Percentiles rank a stretch among this genome's conserved stretches.
Conservation (phyloP, 2,888 invertebrate species). For the Nasonia oneida region DNA sequence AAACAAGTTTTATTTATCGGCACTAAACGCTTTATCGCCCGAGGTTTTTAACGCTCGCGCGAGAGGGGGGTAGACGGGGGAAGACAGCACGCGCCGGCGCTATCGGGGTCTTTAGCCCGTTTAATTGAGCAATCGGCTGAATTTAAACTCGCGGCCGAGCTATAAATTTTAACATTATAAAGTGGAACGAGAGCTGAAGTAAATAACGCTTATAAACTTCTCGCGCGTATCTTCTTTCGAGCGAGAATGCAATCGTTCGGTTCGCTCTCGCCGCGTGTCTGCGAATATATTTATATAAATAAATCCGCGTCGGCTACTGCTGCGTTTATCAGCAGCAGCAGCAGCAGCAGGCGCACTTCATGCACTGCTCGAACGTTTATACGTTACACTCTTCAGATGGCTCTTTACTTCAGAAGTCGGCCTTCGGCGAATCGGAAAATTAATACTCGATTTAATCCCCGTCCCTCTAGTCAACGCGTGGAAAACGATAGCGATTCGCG, state of each 20-base stretch:
- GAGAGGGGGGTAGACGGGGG: background rate
- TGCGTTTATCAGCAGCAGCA: background rate
- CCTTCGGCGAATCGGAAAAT: background rate
- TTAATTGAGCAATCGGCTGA: constrained; percentile 14
- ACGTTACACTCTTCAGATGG: too few relatives aligned
- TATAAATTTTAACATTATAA: constrained; percentile 26
- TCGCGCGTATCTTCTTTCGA: constrained; percentile 19
- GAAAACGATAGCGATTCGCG: constrained; percentile 10
- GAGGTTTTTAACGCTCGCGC: background rate
- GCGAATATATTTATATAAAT: constrained; percentile 20
- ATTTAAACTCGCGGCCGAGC: constrained; percentile 1
- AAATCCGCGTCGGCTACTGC: constrained; percentile 10
- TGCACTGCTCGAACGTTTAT: background rate
- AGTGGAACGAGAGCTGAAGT: background rate
- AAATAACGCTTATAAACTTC: constrained; percentile 16
- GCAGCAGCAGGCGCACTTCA: background rate
- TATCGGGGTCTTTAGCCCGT: constrained; percentile 1
- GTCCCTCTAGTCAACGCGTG: background rate
- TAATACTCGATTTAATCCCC: constrained; percentile 23
- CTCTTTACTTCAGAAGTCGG: constrained; percentile 2
- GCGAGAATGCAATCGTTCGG: constrained; percentile 7
- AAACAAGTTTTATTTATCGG: background rate
- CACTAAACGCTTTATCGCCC: background rate
- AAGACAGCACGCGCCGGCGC: background rate
- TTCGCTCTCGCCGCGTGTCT: background rate